These are phyloP conservation scores for Archivesica marissinica DNA, from an alignment of 1,140 invertebrate species.

Conservation along the genomic window DNA sequence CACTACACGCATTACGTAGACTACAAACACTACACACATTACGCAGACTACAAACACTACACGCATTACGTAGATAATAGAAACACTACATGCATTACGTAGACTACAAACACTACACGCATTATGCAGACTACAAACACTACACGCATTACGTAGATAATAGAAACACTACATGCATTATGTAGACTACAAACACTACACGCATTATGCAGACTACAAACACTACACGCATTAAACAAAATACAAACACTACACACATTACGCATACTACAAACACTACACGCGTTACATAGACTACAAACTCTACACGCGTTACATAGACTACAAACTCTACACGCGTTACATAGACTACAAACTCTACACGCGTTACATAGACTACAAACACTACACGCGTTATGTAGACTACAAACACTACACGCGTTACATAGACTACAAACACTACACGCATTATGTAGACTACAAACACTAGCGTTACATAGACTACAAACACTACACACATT, in stretches of 20 bases:
- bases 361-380: no score
- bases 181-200: neutral
- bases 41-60: neutral
- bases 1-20: neutral
- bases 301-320: neutral
- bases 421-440: neutral
- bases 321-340: neutral
- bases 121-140: neutral
- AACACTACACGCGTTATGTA: neutral
- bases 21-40: neutral
- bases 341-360: neutral
- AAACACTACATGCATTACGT: no score
- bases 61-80: no score
- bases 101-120: neutral
- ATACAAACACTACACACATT: neutral
- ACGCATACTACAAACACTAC: neutral
- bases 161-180: neutral
- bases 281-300: neutral
- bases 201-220: neutral
- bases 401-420: neutral
- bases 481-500: neutral
- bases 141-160: no score
- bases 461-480: no score
- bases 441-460: neutral
- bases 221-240: neutral